Evolutionary conservation across 2,113 vertebrate genomes (phyloP).

Genomic region (Sinocyclocheilus maitianheensis): DNA sequence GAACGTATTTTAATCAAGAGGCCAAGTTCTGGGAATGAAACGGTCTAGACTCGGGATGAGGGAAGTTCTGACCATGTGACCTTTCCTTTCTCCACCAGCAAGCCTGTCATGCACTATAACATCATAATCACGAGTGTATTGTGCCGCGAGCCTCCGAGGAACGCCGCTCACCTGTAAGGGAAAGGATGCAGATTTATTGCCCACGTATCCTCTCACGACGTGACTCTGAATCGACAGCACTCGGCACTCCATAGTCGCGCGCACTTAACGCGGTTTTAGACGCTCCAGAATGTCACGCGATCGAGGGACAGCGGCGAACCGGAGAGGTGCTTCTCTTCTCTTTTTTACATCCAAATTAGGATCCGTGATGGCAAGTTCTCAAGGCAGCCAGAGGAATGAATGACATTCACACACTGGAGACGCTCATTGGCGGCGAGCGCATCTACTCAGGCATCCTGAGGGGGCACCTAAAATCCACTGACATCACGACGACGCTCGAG

Average conservation of each 20-base stretch:
- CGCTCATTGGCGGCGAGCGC: constrained; percentile 59
- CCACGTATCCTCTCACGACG: constrained; percentile 95
- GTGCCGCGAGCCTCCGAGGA: not conserved
- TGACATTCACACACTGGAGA: constrained; percentile 62
- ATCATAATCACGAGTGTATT: not conserved
- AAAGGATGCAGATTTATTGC: constrained; percentile 94
- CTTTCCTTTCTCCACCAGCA: constrained; percentile 41
- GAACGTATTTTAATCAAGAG: not conserved
- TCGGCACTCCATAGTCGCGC: constrained; percentile 83
- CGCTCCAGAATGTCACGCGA: constrained; percentile 49
- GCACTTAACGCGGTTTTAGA: constrained; percentile 46
- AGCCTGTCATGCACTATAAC: constrained; percentile 17
- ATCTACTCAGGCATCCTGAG: constrained; percentile 61
- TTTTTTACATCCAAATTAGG: constrained; percentile 29
- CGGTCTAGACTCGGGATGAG: not conserved
- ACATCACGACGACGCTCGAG: constrained; percentile 56
- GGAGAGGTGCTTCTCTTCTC: not conserved
- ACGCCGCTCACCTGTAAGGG: constrained; percentile 83
- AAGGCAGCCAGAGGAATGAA: constrained; percentile 59
- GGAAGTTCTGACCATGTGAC: constrained; percentile 52
- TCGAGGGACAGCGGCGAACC: constrained; percentile 37
- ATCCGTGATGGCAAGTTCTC: constrained; percentile 46
- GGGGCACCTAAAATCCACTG: constrained; percentile 58
- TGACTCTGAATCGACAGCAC: constrained; percentile 98
- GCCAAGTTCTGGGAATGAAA: not conserved